These are phyloP conservation scores for Nowickia ferox DNA, from an alignment of 2,888 invertebrate genomes.

Conservation along the genomic window DNA sequence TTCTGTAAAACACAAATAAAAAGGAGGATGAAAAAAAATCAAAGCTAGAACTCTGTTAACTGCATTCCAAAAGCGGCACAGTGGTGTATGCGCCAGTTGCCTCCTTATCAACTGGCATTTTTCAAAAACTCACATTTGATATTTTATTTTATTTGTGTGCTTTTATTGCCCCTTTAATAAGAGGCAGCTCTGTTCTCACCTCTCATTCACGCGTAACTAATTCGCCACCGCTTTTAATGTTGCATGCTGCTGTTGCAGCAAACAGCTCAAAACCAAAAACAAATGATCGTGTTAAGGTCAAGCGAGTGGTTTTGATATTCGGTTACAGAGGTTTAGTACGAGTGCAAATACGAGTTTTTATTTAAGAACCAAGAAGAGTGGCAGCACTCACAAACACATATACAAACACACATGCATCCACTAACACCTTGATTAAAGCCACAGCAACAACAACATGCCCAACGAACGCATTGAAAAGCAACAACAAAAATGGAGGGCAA, in stretches of 20 bases:
- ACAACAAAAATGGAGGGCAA: slow-evolving; percentile 6
- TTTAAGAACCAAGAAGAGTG: slow-evolving; percentile 30
- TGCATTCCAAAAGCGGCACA: too few species aligned
- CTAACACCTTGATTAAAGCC: slow-evolving; percentile 23
- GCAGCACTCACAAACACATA: neutral
- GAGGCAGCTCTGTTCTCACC: neutral
- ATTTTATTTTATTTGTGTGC: neutral
- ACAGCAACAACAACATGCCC: neutral
- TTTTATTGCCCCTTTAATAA: neutral
- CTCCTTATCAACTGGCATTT: too few species aligned
- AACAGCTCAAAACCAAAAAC: slow-evolving; percentile 12
- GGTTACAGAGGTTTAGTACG: slow-evolving; percentile 40
- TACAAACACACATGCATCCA: neutral
- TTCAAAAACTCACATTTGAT: too few species aligned
- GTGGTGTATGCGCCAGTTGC: neutral
- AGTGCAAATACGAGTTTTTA: slow-evolving; percentile 19
- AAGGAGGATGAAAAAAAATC: neutral
- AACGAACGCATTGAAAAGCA: neutral
- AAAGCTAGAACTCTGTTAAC: too few species aligned
- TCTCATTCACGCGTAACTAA: slow-evolving; percentile 47
- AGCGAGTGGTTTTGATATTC: slow-evolving; percentile 45
- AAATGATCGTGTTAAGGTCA: slow-evolving; percentile 56
- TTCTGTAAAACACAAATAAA: neutral
- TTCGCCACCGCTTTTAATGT: slow-evolving; percentile 28
- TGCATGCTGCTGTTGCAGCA: neutral